Evolutionary conservation across 2,888 invertebrate species (phyloP), one percentile per base, ranked within the genome.

Genomic region (Darwinula stevensoni): DNA sequence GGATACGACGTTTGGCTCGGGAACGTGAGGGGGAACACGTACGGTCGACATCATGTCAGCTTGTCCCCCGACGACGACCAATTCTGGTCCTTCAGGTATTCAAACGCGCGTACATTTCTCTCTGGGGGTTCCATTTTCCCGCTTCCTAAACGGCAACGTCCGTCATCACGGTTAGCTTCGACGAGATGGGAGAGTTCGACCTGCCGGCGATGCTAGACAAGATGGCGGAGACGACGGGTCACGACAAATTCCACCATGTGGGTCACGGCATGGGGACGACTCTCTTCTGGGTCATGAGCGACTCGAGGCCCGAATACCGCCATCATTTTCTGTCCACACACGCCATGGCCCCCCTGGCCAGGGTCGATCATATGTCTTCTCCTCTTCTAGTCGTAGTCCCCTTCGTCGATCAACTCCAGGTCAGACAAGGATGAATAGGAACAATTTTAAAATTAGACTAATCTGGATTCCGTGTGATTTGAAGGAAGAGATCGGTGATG

Each of bases 141-240:
- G n/a, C n/a, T n/a, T n/a, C n/a, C 42, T 50, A 35, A 50, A 50
- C 35, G 40, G 50, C 4, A 48, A 46, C 40, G n/a, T 14, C 22
- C 31, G 18, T 17, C n/a, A n/a, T 17, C 42, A n/a, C n/a, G n/a
- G 43, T 27, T 39, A 54, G 54, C 35, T 59, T 50, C 49, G 53
- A 59, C 39, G 53, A 59, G 38, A 56, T 57, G 56, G 56, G 55
- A 0, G 36, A 44, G 30, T 51, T 49, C 38, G 59, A 60, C 40
- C 37, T 60, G 9, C 54, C 57, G 3, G 53, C 56, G 3, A 52
- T 50, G 42, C 44, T 60, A 17, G 47, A 57, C 39, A 48, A 49
- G 36, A 48, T 50, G 2, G 38, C 56, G 17, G 40, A 42, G 3
- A 40, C 39, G n/a, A 49, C 56, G 2, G 44, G 47, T 6, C 45